Percentiles rank a stretch among this genome's conserved stretches.
Evolutionary conservation across 2,797 vertebrate genomes (phyloP).

Genomic region (Hapalemur alaotrensis): DNA sequence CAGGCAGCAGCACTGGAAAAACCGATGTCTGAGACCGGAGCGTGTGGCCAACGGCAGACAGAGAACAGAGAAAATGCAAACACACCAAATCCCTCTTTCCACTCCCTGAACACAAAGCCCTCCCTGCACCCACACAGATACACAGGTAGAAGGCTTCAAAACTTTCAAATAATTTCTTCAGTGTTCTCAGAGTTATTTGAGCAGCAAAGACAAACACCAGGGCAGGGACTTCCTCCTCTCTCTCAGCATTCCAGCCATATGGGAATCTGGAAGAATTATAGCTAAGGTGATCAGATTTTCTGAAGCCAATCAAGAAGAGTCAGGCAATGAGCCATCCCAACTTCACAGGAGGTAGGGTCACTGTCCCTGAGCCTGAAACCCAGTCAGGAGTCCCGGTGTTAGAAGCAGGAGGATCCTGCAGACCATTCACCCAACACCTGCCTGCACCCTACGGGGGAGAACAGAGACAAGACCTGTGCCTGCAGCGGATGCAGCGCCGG

Average conservation of each 20-base stretch:
- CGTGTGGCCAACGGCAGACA: not conserved
- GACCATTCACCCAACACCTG: not conserved
- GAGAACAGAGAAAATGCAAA: not conserved
- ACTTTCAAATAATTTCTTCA: not conserved
- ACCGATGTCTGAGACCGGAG: not conserved
- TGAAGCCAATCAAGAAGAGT: not conserved
- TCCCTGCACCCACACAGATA: not conserved
- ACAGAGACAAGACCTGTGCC: not conserved
- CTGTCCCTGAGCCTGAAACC: not conserved
- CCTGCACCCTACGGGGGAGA: not conserved
- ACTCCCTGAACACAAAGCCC: not conserved
- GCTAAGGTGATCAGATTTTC: not conserved
- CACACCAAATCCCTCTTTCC: too few species aligned
- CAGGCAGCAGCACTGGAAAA: not conserved
- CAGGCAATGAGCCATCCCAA: not conserved
- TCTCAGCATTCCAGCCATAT: not conserved
- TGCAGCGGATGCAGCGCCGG: not conserved
- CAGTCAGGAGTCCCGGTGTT: not conserved
- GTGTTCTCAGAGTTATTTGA: not conserved
- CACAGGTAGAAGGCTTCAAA: not conserved
- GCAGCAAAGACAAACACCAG: not conserved
- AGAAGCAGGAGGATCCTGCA: not conserved
- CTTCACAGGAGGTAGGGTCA: not conserved
- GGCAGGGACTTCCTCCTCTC: not conserved
- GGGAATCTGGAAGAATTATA: not conserved